Conservation (phyloP, 2,888 invertebrate species). For the Nipponacmea schrenckii region DNA sequence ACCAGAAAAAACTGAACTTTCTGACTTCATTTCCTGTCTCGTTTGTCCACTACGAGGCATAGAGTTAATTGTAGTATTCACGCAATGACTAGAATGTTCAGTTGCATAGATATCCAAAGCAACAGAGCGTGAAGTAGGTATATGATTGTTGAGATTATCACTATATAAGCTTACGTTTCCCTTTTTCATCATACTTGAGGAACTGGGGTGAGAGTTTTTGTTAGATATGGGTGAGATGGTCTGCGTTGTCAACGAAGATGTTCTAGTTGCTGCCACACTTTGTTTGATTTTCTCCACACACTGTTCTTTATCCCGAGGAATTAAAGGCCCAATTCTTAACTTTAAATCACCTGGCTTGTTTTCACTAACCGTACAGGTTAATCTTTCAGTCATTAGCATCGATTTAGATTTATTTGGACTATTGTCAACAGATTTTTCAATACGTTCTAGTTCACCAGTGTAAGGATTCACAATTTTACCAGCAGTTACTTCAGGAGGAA, state of each 20-base stretch:
- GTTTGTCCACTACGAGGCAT: background rate
- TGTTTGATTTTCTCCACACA: conserved; percentile 8
- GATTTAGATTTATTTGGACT: conserved; percentile 44
- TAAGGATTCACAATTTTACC: conserved; percentile 61
- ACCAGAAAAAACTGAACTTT: background rate
- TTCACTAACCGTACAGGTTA: background rate
- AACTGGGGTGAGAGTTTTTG: background rate
- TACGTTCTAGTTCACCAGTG: conserved; percentile 58
- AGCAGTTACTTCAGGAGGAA: conserved; percentile 42
- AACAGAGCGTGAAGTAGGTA: background rate
- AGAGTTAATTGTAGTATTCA: background rate
- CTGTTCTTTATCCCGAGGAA: background rate
- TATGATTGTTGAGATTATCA: conserved; percentile 1
- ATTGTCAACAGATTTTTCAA: conserved; percentile 50
- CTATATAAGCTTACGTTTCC: background rate
- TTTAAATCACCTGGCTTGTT: conserved; percentile 1
- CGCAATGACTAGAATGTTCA: background rate
- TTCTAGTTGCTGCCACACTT: conserved; percentile 16
- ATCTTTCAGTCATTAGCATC: background rate
- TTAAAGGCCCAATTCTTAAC: conserved; percentile 4
- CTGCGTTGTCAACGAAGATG: conserved; percentile 1
- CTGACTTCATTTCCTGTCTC: background rate
- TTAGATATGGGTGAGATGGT: conserved; percentile 3
- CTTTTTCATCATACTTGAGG: background rate
- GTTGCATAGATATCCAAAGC: conserved; percentile 4